A percentile compares a stretch with the other conserved stretches of the same genome.
These are phyloP conservation scores for Aegypius monachus DNA, from an alignment of 2,113 vertebrate species.

Conservation along the genomic window DNA sequence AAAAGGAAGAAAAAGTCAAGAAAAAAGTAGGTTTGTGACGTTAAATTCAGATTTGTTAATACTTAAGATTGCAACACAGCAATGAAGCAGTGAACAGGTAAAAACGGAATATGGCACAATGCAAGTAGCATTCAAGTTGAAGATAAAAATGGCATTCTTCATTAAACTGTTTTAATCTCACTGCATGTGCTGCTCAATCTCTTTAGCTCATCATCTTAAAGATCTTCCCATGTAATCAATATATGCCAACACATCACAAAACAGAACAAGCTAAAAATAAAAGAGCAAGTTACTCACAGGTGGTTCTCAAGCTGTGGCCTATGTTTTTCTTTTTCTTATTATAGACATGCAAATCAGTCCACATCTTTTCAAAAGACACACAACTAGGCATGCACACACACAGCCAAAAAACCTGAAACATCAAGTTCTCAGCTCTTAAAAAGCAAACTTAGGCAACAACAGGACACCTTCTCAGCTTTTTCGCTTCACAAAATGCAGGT, in stretches of 20 bases:
- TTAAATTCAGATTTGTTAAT: background rate
- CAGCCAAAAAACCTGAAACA: background rate
- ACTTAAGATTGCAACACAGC: background rate
- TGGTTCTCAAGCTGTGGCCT: constrained; percentile 10
- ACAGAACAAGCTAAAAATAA: constrained; percentile 11
- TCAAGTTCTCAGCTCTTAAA: background rate
- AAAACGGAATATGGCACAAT: background rate
- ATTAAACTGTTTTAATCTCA: background rate
- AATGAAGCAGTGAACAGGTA: background rate
- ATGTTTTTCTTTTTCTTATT: background rate
- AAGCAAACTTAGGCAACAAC: background rate
- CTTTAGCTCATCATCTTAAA: background rate
- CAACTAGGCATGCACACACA: background rate
- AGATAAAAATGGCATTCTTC: background rate
- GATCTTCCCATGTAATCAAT: constrained; percentile 1
- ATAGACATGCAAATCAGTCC: background rate
- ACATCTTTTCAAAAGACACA: background rate
- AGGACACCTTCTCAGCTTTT: background rate
- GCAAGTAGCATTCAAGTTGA: background rate
- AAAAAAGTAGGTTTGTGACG: background rate
- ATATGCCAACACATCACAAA: constrained; percentile 4
- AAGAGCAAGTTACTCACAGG: background rate
- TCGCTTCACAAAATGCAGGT: background rate
- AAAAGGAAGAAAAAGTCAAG: background rate
- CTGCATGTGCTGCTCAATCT: background rate